phyloP scores from a whole-genome alignment of 2,113 vertebrate genomes.

The Saccopteryx bilineata region DNA sequence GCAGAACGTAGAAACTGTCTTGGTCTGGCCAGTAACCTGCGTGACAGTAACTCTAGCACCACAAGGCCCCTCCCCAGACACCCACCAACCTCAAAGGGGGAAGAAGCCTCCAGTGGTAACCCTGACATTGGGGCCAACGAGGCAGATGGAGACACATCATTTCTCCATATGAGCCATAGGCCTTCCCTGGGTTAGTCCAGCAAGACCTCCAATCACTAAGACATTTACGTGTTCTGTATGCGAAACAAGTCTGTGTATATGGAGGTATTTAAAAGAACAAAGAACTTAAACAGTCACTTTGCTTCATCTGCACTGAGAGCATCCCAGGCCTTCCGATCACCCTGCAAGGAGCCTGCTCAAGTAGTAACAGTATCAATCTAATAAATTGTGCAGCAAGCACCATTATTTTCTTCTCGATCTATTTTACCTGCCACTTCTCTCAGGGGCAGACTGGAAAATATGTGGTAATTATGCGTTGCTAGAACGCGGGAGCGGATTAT shows the following conservation, averaged over 20 bases:
- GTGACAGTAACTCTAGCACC: not conserved
- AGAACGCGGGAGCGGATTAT: constrained; percentile 77
- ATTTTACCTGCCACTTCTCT: constrained; percentile 75
- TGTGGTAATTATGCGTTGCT: constrained; percentile 83
- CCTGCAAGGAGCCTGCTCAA: constrained; percentile 73
- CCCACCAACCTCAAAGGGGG: not conserved
- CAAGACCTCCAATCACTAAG: not conserved
- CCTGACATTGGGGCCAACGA: no score
- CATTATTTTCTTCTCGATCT: constrained; percentile 75
- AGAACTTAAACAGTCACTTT: constrained; percentile 63
- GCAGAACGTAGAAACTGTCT: not conserved
- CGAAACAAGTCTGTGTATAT: not conserved
- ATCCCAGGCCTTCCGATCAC: constrained; percentile 31
- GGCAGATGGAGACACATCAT: not conserved
- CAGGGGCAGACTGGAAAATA: constrained; percentile 80
- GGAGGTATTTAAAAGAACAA: constrained; percentile 66
- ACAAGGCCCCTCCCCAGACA: not conserved
- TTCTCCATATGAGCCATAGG: not conserved
- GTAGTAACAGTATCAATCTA: constrained; percentile 83
- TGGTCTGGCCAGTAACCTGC: not conserved
- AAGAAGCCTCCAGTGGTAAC: not conserved
- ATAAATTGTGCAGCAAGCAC: constrained; percentile 71
- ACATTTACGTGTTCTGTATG: not conserved
- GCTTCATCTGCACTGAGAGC: constrained; percentile 3
- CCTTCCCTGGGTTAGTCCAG: not conserved